Evolutionary conservation across 2,797 vertebrate species (phyloP), one percentile per base, ranked within the genome.

Genomic region (Phyllotis vaccarum): DNA sequence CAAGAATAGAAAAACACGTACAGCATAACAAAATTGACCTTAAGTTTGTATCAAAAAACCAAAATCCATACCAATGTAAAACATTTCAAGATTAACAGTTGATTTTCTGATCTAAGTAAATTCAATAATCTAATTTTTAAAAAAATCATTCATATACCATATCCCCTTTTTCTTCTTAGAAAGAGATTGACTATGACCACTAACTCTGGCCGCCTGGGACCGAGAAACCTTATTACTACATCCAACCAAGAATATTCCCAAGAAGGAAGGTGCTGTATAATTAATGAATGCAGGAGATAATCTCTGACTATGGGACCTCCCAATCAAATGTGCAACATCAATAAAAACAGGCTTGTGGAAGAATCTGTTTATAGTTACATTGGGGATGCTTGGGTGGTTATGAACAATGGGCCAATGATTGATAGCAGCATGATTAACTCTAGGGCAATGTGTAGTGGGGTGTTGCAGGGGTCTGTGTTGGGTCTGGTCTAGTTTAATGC

Each of bases 361-460:
- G 37, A 95, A 93, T 93, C 70, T 91, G 76, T 62, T 96, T 93
- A 54, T 87, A 60, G 60, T 95, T 92, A 58, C 70, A 91, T 96
- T 90, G 37, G 82, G 92, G 96, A 95, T 95, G 90, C 79, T 89
- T 94, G 89, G 46, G 52, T 97, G 93, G 87, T 85, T 90, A 87
- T 87, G 89, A 95, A 87, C 91, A 95, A 78, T 43, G 46, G 70
- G 19, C n/a, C 94, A 87, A 52, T 97, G 93, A 97, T 95, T 96
- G 93, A 96, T 95, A 83, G 82, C 37, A 64, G 34, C 37, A 54
- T 89, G 96, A 95, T 97, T 97, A 95, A 95, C 64, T 97, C 89
- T 80, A 82, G 81, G 90, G 88, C 74, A 82, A 52, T 95, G 94
- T 94, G 94, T 94, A 93, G 81, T 92, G 68, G 75, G 54, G 68